Evolutionary conservation across 2,797 vertebrate species (phyloP), one percentile per base, ranked within the genome.

Genomic region (Acipenser oxyrinchus): DNA sequence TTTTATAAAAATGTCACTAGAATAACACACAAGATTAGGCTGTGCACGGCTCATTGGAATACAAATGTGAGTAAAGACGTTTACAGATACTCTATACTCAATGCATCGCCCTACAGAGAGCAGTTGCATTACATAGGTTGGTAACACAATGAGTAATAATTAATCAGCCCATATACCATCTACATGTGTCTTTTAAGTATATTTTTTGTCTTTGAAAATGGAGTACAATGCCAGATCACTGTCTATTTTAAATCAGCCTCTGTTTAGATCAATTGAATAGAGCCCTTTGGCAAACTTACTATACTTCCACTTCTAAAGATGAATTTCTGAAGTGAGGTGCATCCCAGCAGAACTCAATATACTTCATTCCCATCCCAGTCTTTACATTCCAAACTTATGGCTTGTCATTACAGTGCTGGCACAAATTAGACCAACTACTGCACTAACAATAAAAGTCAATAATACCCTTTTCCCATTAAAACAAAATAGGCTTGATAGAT

Each of bases 401-500:
- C 49, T 4, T 65, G 10, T 37, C 64, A 12, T 51, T 55, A 53
- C 52, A 58, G 52, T n/a, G 53, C 37, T 12, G 10, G 18, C 37
- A 7, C 7, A 37, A 15, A 53, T 12, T 53, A 65, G 51, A 65
- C 13, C 18, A n/a, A 37, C 37, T 37, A 37, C 5, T 37, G 37
- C 37, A 37, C 37, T 37, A 37, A 37, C 5, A 0, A 37, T 5
- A 5, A 37, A 37, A 18, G 51, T 58, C 50, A 74, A n/a, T 49
- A 18, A 59, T 6, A 60, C 57, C 15, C 68, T 53, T 37, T 64
- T 70, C 37, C 67, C 55, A 50, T 64, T 69, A 70, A 68, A 62
- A 50, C 63, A 59, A 70, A 70, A 67, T 52, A 10, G 49, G 67
- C 59, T 74, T 61, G 70, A 63, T 70, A 72, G 66, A 67, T 68